Evolutionary conservation across 2,797 vertebrate genomes (phyloP).

Genomic region (Labeo calbasu): DNA sequence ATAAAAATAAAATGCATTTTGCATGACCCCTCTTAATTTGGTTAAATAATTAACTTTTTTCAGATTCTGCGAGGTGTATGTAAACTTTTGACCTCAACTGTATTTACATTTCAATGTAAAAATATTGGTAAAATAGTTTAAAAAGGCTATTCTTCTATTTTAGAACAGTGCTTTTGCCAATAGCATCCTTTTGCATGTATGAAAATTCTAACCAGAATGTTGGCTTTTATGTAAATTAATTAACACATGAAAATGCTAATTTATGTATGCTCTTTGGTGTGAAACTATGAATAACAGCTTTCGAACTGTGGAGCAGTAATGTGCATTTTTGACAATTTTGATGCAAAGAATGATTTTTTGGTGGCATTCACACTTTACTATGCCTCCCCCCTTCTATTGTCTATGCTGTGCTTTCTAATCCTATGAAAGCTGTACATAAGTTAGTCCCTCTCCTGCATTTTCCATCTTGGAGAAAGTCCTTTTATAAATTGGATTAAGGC

Average conservation of each 20-base stretch:
- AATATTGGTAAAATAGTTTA: background rate
- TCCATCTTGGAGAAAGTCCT: constrained; percentile 36
- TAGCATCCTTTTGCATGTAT: background rate
- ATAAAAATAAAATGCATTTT: too few relatives aligned
- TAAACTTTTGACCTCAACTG: too few relatives aligned
- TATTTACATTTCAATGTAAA: background rate
- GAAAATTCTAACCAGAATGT: background rate
- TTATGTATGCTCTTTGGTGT: background rate
- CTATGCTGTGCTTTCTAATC: constrained; percentile 12
- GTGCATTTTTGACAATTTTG: background rate
- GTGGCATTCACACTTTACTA: background rate
- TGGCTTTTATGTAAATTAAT: background rate
- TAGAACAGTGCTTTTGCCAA: background rate
- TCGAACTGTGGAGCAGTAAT: background rate
- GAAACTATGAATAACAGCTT: background rate
- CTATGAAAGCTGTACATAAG: constrained; percentile 16
- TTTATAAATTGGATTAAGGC: constrained; percentile 60
- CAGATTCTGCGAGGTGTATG: too few relatives aligned
- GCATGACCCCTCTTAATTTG: too few relatives aligned
- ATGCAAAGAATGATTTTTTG: background rate
- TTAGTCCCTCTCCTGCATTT: constrained; percentile 24
- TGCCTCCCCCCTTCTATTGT: background rate
- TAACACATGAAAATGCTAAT: constrained; percentile 12
- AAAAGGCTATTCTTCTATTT: background rate
- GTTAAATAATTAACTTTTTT: too few relatives aligned